Evolutionary conservation across 2,888 invertebrate species (phyloP).

Genomic region (Diadegma fenestrale): DNA sequence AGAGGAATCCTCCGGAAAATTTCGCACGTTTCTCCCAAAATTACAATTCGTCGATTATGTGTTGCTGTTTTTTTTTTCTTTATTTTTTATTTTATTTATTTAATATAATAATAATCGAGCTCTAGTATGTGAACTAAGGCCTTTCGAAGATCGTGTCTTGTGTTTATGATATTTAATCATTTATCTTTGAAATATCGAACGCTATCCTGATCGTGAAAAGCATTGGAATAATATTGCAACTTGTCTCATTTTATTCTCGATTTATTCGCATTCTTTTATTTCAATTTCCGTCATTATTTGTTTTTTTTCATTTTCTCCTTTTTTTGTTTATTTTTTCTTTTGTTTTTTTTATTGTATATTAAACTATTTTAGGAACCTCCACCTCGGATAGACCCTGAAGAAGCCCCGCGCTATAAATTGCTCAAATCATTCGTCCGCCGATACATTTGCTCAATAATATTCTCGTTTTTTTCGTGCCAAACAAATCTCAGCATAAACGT

Average conservation of each 20-base stretch:
- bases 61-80: constrained; percentile 5
- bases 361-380: constrained; percentile 68
- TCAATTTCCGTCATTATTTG: constrained; percentile 5
- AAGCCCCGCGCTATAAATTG: constrained; percentile 60
- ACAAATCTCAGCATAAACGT: too few species aligned
- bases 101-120: constrained; percentile 34
- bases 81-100: constrained; percentile 4
- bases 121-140: constrained; percentile 54
- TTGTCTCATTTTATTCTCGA: constrained; percentile 50
- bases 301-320: background rate
- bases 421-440: constrained; percentile 43
- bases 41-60: background rate
- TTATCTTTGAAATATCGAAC: constrained; percentile 40
- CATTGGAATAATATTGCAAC: constrained; percentile 68
- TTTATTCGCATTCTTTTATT: constrained; percentile 22
- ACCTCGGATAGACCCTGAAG: constrained; percentile 69
- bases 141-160: constrained; percentile 65
- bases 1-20: constrained; percentile 47
- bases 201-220: constrained; percentile 58
- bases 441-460: constrained; percentile 5
- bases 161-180: constrained; percentile 26
- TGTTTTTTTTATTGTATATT: constrained; percentile 58
- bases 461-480: constrained; percentile 25
- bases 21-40: constrained; percentile 17
- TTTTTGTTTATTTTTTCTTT: background rate